Conservation (phyloP, 1,140 invertebrate species). For the Ctenoplectra terminalis region DNA sequence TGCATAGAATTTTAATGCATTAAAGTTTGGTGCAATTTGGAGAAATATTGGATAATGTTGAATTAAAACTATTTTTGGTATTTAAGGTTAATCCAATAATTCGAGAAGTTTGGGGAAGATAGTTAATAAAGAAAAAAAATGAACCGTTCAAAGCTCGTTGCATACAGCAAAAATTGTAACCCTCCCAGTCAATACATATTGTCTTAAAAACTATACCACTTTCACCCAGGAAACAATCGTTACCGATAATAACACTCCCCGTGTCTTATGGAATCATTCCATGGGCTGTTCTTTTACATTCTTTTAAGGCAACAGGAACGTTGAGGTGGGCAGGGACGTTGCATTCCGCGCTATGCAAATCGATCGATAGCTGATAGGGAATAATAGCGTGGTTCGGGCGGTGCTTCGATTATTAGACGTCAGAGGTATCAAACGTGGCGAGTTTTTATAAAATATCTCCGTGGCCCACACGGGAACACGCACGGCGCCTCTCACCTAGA, state of each 20-base stretch:
- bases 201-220: not conserved
- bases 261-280: not conserved
- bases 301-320: not conserved
- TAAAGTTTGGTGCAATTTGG: too few relatives aligned
- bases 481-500: conserved; percentile 63
- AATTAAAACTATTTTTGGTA: too few relatives aligned
- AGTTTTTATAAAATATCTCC: conserved; percentile 58
- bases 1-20: too few relatives aligned
- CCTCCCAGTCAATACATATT: not conserved
- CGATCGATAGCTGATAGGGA: conserved; percentile 11
- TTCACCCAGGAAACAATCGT: conserved; percentile 18
- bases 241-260: not conserved
- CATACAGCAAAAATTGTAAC: not conserved
- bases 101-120: too few relatives aligned
- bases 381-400: not conserved
- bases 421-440: not conserved
- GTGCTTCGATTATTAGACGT: conserved; percentile 8
- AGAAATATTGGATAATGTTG: too few relatives aligned
- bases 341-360: conserved; percentile 6
- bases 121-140: too few relatives aligned
- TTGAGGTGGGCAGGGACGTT: not conserved
- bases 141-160: too few relatives aligned
- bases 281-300: not conserved
- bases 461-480: conserved; percentile 34
- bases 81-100: too few relatives aligned